phyloP scores from a whole-genome alignment of 2,797 vertebrate species.

The Enoplosus armatus region DNA sequence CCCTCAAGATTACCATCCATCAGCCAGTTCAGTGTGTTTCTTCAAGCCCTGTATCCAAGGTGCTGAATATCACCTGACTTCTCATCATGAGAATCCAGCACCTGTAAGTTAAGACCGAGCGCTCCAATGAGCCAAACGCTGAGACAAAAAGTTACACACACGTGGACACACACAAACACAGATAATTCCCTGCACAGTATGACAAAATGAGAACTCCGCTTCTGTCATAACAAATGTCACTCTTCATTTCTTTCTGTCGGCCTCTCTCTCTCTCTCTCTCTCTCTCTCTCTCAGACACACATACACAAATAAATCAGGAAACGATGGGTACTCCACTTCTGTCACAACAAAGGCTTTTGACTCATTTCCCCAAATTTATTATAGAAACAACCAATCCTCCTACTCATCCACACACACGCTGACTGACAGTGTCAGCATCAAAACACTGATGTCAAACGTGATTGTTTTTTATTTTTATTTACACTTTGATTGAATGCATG shows the following conservation, averaged over 20 bases:
- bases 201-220: constrained; percentile 49
- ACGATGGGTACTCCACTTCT: constrained; percentile 45
- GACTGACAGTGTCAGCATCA: constrained; percentile 16
- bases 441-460: constrained; percentile 10
- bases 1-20: constrained; percentile 16
- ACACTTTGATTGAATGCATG: not conserved
- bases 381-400: constrained; percentile 5
- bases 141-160: constrained; percentile 1
- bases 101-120: constrained; percentile 11
- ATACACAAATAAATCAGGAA: constrained; percentile 38
- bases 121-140: constrained; percentile 15
- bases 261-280: too few species aligned
- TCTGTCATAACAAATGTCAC: constrained; percentile 60
- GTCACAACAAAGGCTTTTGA: constrained; percentile 61
- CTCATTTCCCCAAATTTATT: constrained; percentile 46
- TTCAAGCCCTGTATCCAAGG: not conserved
- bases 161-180: constrained; percentile 20
- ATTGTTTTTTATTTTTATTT: constrained; percentile 4
- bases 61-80: constrained; percentile 26
- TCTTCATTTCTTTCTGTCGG: constrained; percentile 50
- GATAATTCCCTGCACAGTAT: constrained; percentile 41
- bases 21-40: constrained; percentile 1
- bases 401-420: constrained; percentile 6
- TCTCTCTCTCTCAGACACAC: constrained; percentile 15
- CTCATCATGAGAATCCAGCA: constrained; percentile 4